Conservation (phyloP, 2,888 invertebrate genomes). For the Pristionchus exspectatus region DNA sequence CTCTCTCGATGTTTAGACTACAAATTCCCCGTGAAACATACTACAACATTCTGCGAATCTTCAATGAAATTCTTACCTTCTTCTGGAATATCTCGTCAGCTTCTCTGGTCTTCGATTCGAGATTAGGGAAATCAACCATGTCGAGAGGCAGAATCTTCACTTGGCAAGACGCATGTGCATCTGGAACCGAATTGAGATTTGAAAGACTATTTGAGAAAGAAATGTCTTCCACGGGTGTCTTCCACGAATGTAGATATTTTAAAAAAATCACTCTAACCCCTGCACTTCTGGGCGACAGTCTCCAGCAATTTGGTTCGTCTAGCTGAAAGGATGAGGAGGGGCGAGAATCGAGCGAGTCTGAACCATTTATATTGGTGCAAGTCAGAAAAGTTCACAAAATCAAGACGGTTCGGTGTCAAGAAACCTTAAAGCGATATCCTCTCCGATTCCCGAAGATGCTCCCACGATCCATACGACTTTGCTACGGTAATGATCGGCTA, state of each 20-base stretch:
- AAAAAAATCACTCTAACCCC: background rate
- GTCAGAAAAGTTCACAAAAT: background rate
- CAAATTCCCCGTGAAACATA: background rate
- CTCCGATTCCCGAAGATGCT: conserved; percentile 51
- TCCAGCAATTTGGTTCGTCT: conserved; percentile 14
- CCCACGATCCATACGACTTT: conserved; percentile 53
- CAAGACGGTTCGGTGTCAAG: background rate
- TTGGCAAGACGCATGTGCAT: conserved; percentile 1
- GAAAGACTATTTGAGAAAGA: no score
- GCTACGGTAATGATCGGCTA: conserved; percentile 36
- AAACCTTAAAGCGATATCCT: conserved; percentile 43
- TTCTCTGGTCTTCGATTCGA: background rate
- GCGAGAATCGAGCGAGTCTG: conserved; percentile 40
- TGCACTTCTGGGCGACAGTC: conserved; percentile 47
- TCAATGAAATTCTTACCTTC: background rate
- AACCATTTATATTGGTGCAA: background rate
- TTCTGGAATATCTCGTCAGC: conserved; percentile 35
- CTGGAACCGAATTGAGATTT: background rate
- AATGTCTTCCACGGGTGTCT: background rate
- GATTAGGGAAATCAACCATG: background rate
- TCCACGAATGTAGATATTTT: no score
- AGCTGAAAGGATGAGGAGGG: conserved; percentile 37
- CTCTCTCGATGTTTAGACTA: background rate
- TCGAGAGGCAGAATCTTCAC: conserved; percentile 51
- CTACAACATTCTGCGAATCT: background rate